A percentile compares a stretch with the other conserved stretches of the same genome.
These are phyloP conservation scores for Myotis yumanensis DNA, from an alignment of 2,113 vertebrate genomes.

Conservation along the genomic window DNA sequence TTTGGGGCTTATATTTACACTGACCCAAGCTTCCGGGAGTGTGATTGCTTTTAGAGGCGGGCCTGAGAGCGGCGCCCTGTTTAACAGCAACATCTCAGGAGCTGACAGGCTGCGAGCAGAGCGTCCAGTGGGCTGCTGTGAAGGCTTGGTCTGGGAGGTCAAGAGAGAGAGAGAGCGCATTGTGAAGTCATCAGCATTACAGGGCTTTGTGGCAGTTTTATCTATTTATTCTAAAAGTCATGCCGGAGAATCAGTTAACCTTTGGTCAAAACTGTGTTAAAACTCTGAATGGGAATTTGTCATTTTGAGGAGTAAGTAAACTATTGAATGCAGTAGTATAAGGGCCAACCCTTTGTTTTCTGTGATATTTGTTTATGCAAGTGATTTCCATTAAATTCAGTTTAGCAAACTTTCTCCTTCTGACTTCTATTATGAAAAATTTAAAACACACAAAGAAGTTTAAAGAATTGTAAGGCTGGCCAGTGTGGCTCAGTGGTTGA, in stretches of 20 bases:
- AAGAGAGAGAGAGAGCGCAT: neutral
- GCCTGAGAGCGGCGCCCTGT: neutral
- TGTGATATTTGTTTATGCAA: slow-evolving; percentile 5
- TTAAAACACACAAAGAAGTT: neutral
- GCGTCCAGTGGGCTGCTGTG: neutral
- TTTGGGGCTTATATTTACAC: neutral
- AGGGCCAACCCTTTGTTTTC: neutral
- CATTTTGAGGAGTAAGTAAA: slow-evolving; percentile 16
- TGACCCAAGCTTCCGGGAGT: neutral
- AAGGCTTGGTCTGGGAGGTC: neutral
- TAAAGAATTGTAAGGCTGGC: neutral
- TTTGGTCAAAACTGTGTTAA: slow-evolving; percentile 18
- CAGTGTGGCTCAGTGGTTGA: too few species aligned
- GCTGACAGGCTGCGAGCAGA: neutral
- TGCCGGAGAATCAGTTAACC: neutral
- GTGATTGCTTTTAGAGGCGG: neutral
- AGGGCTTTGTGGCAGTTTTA: neutral
- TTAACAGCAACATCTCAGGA: neutral
- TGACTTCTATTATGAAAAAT: neutral
- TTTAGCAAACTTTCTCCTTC: neutral
- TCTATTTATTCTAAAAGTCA: neutral
- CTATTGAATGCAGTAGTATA: neutral
- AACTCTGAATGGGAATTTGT: neutral
- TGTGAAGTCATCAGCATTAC: neutral
- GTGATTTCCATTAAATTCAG: slow-evolving; percentile 4